These are phyloP conservation scores for Dasyprocta punctata DNA, from an alignment of 2,113 vertebrate species.

Conservation along the genomic window DNA sequence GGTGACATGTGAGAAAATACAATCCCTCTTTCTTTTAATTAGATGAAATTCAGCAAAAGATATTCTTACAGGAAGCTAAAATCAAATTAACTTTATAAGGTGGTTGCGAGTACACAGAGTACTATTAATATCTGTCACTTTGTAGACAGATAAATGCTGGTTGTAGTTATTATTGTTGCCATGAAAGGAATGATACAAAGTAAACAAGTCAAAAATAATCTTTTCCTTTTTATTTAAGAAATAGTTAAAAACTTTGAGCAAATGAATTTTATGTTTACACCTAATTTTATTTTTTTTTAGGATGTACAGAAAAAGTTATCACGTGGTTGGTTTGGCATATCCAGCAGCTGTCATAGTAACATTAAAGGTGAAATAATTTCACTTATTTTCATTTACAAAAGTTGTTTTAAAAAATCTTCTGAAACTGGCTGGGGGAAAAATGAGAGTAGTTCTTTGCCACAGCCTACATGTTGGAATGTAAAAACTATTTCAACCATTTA, in stretches of 20 bases:
- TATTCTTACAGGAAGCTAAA: not conserved
- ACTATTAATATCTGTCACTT: not conserved
- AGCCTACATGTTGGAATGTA: not conserved
- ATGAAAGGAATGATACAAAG: not conserved
- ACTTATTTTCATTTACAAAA: slow-evolving; percentile 65
- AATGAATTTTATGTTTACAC: slow-evolving; percentile 2
- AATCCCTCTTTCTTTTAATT: not conserved
- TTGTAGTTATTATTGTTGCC: not conserved
- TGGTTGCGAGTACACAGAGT: not conserved
- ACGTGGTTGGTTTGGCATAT: slow-evolving; percentile 95
- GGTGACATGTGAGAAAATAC: not conserved
- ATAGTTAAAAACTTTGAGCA: not conserved
- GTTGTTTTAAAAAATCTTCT: not conserved
- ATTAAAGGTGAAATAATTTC: slow-evolving; percentile 93
- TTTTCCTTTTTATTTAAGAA: slow-evolving; percentile 24
- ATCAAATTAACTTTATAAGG: not conserved
- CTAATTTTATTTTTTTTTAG: slow-evolving; percentile 85
- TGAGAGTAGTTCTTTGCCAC: not conserved
- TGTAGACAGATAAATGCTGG: not conserved
- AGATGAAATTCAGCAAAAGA: not conserved
- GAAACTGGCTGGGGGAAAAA: not conserved
- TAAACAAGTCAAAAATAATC: not conserved
- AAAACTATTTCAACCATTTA: slow-evolving; percentile 16
- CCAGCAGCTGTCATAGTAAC: slow-evolving; percentile 93
- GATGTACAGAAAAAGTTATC: slow-evolving; percentile 98